phyloP scores from a whole-genome alignment of 2,888 invertebrate genomes.

The Eupithecia abbreviata region DNA sequence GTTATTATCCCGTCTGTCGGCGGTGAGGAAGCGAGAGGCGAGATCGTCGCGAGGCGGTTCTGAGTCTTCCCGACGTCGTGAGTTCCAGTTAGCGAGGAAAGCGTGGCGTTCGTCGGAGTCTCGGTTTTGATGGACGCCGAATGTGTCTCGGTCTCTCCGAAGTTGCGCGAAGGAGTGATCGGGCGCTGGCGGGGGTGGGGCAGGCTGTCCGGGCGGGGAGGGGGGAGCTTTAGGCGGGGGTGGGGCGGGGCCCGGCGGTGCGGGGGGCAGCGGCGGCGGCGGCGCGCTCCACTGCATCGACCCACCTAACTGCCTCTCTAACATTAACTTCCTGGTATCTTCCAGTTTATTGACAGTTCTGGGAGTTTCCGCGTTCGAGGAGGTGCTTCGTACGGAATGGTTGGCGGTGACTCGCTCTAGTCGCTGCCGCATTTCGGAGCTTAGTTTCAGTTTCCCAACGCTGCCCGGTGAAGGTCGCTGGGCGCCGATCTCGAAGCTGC shows the following conservation, averaged over 20 bases:
- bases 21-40: conserved; percentile 73
- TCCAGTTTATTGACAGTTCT: conserved; percentile 91
- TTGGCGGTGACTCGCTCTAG: conserved; percentile 94
- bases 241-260: conserved; percentile 84
- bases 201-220: conserved; percentile 84
- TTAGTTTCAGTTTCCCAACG: conserved; percentile 94
- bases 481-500: conserved; percentile 92
- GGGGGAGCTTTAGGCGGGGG: conserved; percentile 86
- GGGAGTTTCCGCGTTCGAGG: conserved; percentile 88
- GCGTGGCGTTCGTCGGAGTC: conserved; percentile 82
- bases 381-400: conserved; percentile 92
- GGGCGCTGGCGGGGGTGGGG: conserved; percentile 83
- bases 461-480: conserved; percentile 93
- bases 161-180: conserved; percentile 86
- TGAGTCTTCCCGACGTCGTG: conserved; percentile 71
- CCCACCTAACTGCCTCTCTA: conserved; percentile 92
- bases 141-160: conserved; percentile 88
- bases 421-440: conserved; percentile 95
- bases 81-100: conserved; percentile 80
- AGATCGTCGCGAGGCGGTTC: conserved; percentile 72
- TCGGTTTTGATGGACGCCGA: conserved; percentile 88
- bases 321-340: conserved; percentile 91
- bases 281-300: conserved; percentile 86
- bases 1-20: conserved; percentile 71
- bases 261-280: conserved; percentile 87